Evolutionary conservation across 2,797 vertebrate species (phyloP).

Genomic region (Microtus agrestis): DNA sequence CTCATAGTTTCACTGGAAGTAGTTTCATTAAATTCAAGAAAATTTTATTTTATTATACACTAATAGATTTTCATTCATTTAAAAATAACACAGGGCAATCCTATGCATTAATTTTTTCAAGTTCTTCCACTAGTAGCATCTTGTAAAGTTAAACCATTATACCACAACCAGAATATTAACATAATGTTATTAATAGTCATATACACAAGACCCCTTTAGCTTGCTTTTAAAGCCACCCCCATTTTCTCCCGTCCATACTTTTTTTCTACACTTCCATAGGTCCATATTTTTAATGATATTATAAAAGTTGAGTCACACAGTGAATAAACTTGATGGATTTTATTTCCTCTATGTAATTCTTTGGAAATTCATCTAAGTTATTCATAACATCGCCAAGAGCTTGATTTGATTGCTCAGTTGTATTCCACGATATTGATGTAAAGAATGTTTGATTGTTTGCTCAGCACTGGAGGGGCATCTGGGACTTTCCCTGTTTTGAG

Average conservation of each 20-base stretch:
- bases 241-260: neutral
- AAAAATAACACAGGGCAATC: neutral
- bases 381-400: neutral
- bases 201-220: neutral
- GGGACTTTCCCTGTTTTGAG: constrained; percentile 32
- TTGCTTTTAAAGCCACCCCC: neutral
- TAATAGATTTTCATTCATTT: neutral
- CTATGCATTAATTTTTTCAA: neutral
- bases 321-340: constrained; percentile 5
- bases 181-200: neutral
- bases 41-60: constrained; percentile 42
- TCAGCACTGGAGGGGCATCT: constrained; percentile 8
- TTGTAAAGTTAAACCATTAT: neutral
- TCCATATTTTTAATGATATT: neutral
- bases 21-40: neutral
- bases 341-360: neutral
- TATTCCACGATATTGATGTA: neutral
- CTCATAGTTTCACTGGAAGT: neutral
- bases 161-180: neutral
- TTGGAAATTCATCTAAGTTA: constrained; percentile 4
- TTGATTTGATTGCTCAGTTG: constrained; percentile 34
- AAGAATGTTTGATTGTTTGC: neutral
- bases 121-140: neutral
- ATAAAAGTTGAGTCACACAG: neutral
- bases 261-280: neutral